Evolutionary conservation across 1,140 invertebrate species (phyloP), one percentile per base, ranked within the genome.

Genomic region (Orchestia grillus): DNA sequence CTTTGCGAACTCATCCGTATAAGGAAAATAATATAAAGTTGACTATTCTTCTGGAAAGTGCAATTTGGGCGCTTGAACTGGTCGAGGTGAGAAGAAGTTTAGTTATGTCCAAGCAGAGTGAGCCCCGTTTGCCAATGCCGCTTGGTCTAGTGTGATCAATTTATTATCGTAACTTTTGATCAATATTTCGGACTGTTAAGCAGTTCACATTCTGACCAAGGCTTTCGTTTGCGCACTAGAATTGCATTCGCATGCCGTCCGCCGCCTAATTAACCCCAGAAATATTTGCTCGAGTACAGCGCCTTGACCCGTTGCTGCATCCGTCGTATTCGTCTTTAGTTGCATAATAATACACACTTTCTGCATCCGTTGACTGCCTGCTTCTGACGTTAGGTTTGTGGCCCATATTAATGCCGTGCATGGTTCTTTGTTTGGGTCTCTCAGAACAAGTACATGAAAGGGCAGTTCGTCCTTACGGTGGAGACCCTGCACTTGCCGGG

Each of bases 401-500:
- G 62, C 62, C 28, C 62, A 28, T 77, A 77, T 94, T 44, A 53
- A 44, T 44, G 15, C 45, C 36, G 23, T 94, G 62, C 62, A 95
- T 95, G 45, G 62, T 96, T 77, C 88, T 88, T 94, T 57, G 77
- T 42, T 88, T 47, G 88, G 96, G 96, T 96, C 96, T 97, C 94
- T 90, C 97, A 97, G 97, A 97, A 97, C 90, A 96, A 99, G 97
- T 99, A 99, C 97, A 99, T 99, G 99, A 99, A 99, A 98, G 99
- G 99, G 95, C 99, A 99, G 97, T 99, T 99, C 98, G 98, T 98
- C 96, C 99, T 99, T 97, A 98, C 98, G 97, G 99, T 99, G 97
- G 99, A 99, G 98, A 99, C 99, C 96, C 98, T 99, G 97, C 99
- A 99, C 98, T 98, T 99, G 97, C 98, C 98, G 95, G 99, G 99